Evolutionary conservation across 2,113 vertebrate species (phyloP), one percentile per base, ranked within the genome.

Genomic region (Sceloporus undulatus): DNA sequence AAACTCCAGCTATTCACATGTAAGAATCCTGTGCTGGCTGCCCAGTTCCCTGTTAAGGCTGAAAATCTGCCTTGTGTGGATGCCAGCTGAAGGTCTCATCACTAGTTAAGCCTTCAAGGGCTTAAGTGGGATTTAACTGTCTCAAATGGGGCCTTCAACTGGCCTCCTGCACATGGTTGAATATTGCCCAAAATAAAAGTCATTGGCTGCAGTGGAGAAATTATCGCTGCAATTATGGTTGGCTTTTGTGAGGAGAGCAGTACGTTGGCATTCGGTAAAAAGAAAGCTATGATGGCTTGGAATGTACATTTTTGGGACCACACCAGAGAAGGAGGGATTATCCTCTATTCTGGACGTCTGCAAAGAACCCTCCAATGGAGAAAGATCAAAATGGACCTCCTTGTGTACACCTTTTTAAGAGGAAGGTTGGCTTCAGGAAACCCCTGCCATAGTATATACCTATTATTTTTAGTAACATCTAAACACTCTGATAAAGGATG

Each of bases 1-100:
- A 81, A 91, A 90, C 90, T 94, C 90, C 93, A 93, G 73, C 85
- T 86, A 70, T 94, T 95, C 94, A 92, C 92, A 83, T 29, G 52
- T 73, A 88, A 94, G 90, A 95, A 89, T 94, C 90, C 34, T n/a
- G 89, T 77, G 73, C 88, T 92, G 76, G 86, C 92, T 91, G 91
- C 94, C 93, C 90, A 94, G 68, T 95, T 91, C 88, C 92, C 94
- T 90, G 91, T 90, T 93, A 89, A 91, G 91, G 88, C 79, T 89
- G 92, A 94, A 94, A 96, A 92, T 88, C 91, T 93, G 88, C 82
- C 86, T 87, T 89, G n/a, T 93, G 89, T 94, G 84, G 92, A 86
- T 80, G 84, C 87, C 89, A 92, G 48, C 88, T 82, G 79, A 86
- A 89, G 73, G 73, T 27, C 73, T 77, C 79, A 77, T 82, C 11